A percentile compares a stretch with the other conserved stretches of the same genome.
These are phyloP conservation scores for Pangasius djambal DNA, from an alignment of 2,797 vertebrate genomes.

Conservation along the genomic window DNA sequence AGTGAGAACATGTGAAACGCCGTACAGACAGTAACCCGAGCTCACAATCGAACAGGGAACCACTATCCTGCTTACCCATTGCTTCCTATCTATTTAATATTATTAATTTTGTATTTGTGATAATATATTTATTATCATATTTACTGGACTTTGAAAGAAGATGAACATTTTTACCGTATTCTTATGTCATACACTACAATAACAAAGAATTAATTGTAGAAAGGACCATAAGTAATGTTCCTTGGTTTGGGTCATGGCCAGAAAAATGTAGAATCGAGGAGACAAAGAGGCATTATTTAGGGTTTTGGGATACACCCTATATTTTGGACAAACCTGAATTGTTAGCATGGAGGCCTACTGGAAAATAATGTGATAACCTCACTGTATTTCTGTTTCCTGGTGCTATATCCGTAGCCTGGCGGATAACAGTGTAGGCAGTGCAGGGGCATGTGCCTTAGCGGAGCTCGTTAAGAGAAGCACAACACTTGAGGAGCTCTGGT, in stretches of 20 bases:
- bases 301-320: neutral
- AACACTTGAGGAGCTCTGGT: slow-evolving; percentile 82
- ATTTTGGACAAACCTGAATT: neutral
- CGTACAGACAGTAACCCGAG: neutral
- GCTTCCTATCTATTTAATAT: neutral
- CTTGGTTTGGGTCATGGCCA: neutral
- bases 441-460: slow-evolving; percentile 78
- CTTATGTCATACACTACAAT: neutral
- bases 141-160: neutral
- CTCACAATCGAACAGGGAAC: neutral
- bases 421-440: slow-evolving; percentile 79
- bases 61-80: neutral
- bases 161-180: neutral
- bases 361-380: neutral
- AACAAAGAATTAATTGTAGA: neutral
- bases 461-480: slow-evolving; percentile 74
- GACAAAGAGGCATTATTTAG: neutral
- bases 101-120: neutral
- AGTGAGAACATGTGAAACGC: neutral
- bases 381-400: neutral
- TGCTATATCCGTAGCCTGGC: slow-evolving; percentile 75
- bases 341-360: neutral
- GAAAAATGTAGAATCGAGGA: neutral
- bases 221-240: neutral
- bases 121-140: neutral